phyloP scores from a whole-genome alignment of 30 jellyfish, hydroid and myxozoan species.

The Aurelia sp. region DNA sequence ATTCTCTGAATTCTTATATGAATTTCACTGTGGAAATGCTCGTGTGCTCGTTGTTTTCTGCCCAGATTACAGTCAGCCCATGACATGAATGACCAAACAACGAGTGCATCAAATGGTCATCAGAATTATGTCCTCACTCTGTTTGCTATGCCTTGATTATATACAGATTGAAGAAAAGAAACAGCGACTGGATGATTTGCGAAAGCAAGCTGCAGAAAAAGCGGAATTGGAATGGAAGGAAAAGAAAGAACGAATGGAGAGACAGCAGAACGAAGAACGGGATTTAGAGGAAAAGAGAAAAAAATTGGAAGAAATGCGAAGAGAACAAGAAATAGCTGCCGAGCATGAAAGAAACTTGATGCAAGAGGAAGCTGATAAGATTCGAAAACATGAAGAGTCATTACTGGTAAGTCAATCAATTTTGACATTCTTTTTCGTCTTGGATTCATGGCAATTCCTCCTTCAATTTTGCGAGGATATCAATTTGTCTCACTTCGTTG shows the following conservation, averaged over 20 bases:
- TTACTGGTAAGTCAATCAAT: constrained; percentile 66
- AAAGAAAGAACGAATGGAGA: constrained; percentile 86
- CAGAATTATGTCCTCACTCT: no score
- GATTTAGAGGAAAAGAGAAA: constrained; percentile 76
- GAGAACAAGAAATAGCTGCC: constrained; percentile 76
- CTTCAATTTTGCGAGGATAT: no score
- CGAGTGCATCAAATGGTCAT: no score
- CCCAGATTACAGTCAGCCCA: no score
- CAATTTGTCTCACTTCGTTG: no score
- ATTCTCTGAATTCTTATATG: no score
- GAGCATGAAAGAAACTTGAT: constrained; percentile 66
- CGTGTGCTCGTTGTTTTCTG: no score
- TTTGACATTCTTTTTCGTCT: not conserved
- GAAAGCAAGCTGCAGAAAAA: constrained; percentile 90
- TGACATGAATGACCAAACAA: no score
- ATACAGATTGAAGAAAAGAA: constrained; percentile 94
- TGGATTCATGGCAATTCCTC: not conserved
- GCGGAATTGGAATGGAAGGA: constrained; percentile 97
- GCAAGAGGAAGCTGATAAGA: constrained; percentile 85
- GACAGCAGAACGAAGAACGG: constrained; percentile 83
- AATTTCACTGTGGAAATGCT: no score
- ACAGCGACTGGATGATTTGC: constrained; percentile 78
- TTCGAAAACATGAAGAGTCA: constrained; percentile 83
- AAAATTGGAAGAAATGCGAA: constrained; percentile 79
- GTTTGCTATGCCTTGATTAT: not conserved